Percentiles rank a stretch among this genome's conserved stretches.
Evolutionary conservation across 2,888 invertebrate genomes (phyloP).

Genomic region (Callosobruchus maculatus): DNA sequence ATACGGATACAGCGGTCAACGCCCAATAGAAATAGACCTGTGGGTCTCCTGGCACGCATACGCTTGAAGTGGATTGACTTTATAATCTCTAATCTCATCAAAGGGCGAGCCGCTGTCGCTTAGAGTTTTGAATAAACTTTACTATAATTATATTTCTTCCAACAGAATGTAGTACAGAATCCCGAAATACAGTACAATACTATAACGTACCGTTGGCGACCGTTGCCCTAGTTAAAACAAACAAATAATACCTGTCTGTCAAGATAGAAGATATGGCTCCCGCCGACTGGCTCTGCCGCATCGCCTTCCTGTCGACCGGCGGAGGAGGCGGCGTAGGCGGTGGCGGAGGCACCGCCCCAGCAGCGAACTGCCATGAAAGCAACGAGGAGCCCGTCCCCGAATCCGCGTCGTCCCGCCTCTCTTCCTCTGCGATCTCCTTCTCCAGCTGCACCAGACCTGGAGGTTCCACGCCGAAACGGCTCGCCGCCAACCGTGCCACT

Average conservation of each 20-base stretch:
- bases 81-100: no score
- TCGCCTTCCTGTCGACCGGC: constrained; percentile 34
- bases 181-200: no score
- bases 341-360: background rate
- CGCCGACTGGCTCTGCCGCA: constrained; percentile 54
- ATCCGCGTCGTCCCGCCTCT: constrained; percentile 63
- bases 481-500: constrained; percentile 78
- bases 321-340: constrained; percentile 2
- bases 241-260: background rate
- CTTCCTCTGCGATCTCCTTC: constrained; percentile 81
- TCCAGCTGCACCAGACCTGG: constrained; percentile 79
- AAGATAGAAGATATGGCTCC: constrained; percentile 40
- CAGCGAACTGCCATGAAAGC: constrained; percentile 65
- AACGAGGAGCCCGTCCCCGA: constrained; percentile 60
- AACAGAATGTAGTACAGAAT: no score
- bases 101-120: no score
- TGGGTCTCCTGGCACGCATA: no score
- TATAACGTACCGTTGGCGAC: no score
- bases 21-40: no score
- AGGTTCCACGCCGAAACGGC: constrained; percentile 74
- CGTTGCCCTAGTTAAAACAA: no score
- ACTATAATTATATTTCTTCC: no score
- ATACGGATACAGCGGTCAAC: no score
- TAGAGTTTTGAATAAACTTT: no score
- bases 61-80: no score